phyloP scores from a whole-genome alignment of 2,888 invertebrate genomes.

The Yponomeuta evonymella region DNA sequence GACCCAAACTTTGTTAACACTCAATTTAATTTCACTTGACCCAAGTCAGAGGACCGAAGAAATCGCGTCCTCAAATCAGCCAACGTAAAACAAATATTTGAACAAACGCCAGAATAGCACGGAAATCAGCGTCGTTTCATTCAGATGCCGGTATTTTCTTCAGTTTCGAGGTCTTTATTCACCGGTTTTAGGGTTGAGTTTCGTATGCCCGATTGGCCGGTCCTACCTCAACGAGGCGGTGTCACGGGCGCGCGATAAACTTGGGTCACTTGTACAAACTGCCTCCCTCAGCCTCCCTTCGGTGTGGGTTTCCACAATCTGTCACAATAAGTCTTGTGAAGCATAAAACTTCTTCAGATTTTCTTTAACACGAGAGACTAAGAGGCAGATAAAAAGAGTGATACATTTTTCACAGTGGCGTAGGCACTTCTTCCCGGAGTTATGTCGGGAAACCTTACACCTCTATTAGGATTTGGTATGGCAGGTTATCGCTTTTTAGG shows the following conservation, averaged over 20 bases:
- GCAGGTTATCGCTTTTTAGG: too few species aligned
- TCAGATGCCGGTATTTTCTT: not conserved
- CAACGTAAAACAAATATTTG: slow-evolving; percentile 18
- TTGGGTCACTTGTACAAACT: slow-evolving; percentile 59
- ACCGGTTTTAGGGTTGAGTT: not conserved
- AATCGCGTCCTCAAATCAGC: slow-evolving; percentile 11
- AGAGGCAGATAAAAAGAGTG: too few species aligned
- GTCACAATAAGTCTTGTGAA: not conserved
- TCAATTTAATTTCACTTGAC: too few species aligned
- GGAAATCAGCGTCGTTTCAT: slow-evolving; percentile 10
- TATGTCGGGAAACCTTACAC: too few species aligned
- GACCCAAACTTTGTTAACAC: too few species aligned
- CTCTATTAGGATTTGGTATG: too few species aligned
- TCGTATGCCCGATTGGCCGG: not conserved
- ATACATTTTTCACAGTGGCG: too few species aligned
- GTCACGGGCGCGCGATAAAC: slow-evolving; percentile 52
- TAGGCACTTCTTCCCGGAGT: too few species aligned
- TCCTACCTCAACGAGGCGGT: slow-evolving; percentile 62
- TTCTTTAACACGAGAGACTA: too few species aligned
- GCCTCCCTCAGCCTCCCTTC: slow-evolving; percentile 30
- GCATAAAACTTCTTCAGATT: too few species aligned
- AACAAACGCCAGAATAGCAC: slow-evolving; percentile 17
- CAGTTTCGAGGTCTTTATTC: not conserved
- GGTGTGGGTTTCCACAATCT: not conserved
- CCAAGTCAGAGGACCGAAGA: not conserved